Evolutionary conservation across 2,797 vertebrate genomes (phyloP), one percentile per base, ranked within the genome.

Genomic region (Coreius guichenoti): DNA sequence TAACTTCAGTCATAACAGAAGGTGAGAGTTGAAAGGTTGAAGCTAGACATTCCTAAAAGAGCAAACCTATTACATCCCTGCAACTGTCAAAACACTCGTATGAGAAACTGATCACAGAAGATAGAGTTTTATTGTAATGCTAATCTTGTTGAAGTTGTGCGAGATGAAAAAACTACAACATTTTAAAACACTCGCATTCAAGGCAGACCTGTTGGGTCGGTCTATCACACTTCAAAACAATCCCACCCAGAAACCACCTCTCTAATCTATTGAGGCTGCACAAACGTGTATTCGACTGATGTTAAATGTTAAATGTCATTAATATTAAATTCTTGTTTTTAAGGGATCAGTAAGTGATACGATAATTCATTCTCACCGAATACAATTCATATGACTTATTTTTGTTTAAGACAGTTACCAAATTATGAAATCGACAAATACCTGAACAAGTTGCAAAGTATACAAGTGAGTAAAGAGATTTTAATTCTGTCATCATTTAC

Each of bases 161-260:
- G 33, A 54, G 65, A 54, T 43, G 7, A 65, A 56, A 65, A 76
- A 54, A 3, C 0, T 6, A 31, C 19, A 63, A 73, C 5, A 65
- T 56, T 58, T 78, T 82, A 72, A 80, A 85, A 85, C 73, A 85
- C 58, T 76, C 72, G 69, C 61, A 70, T 72, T 88, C 85, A 88
- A 85, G 86, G 77, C 69, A 80, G 78, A 90, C 87, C 72, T 86
- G 81, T 90, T 88, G 56, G 86, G 70, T 90, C 54, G 73, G 81
- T 88, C 86, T 72, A 87, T 86, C 47, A 70, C 63, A 70, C 49
- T 74, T 56, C 33, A 74, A 80, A 83, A 77, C 70, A 86, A 74
- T 72, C 67, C 54, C 84, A 86, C 58, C 67, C 85, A 78, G 14
- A 79, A 61, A 80, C 36, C 63, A 77, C 56, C 63, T 84, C 45